Conservation (phyloP, 2,888 invertebrate species). For the Muscina levida region DNA sequence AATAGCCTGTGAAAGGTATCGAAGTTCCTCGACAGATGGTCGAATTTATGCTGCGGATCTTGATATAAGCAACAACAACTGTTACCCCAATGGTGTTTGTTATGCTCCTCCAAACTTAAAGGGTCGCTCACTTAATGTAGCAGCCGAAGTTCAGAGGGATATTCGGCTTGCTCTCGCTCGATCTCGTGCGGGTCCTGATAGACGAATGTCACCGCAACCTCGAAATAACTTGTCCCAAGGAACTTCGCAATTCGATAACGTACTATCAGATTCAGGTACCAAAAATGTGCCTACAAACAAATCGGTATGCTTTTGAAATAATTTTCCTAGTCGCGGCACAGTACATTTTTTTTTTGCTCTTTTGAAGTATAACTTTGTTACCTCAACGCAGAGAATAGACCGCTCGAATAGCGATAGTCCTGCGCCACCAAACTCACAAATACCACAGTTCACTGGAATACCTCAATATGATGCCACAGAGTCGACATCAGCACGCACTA, state of each 20-base stretch:
- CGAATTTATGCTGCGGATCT: conserved; percentile 5
- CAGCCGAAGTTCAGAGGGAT: conserved; percentile 39
- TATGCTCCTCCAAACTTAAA: neutral
- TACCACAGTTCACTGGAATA: too few species aligned
- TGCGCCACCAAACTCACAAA: too few species aligned
- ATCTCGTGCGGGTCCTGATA: neutral
- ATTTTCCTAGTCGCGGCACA: too few species aligned
- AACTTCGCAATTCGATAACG: neutral
- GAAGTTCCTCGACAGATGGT: neutral
- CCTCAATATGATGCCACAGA: too few species aligned
- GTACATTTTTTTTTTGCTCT: too few species aligned
- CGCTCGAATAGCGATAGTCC: too few species aligned
- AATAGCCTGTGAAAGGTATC: neutral
- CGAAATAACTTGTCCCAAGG: too few species aligned
- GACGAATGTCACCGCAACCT: too few species aligned
- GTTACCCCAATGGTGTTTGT: neutral
- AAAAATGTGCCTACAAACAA: neutral
- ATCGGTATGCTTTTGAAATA: neutral
- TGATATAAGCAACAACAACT: conserved; percentile 2
- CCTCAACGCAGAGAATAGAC: too few species aligned
- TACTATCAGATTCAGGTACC: neutral
- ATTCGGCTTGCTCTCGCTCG: conserved; percentile 17
- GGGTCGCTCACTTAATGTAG: neutral
- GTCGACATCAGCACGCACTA: too few species aligned
- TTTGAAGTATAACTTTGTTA: too few species aligned